Evolutionary conservation across 1,140 invertebrate genomes (phyloP).

Genomic region (Rhynchophorus ferrugineus): DNA sequence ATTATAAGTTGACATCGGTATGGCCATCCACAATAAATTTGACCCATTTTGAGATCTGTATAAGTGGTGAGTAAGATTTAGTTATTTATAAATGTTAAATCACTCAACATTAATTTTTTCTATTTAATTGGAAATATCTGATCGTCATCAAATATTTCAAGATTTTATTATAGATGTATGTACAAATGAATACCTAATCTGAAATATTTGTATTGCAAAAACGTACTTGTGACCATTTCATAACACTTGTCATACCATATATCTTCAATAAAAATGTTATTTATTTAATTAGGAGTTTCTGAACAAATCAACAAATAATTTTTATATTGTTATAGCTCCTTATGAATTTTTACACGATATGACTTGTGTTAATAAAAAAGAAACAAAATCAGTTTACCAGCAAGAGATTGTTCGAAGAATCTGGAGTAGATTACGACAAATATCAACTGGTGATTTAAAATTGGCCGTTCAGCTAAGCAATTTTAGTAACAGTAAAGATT

Average conservation of each 20-base stretch:
- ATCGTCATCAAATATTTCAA: no score
- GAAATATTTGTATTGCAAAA: no score
- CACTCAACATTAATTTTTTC: background rate
- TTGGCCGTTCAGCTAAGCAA: conserved; percentile 63
- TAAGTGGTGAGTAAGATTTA: conserved; percentile 50
- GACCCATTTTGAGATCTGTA: conserved; percentile 51
- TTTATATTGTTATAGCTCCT: conserved; percentile 46
- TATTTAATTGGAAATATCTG: no score
- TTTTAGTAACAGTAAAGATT: conserved; percentile 54
- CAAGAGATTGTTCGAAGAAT: conserved; percentile 64
- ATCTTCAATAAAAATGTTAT: no score
- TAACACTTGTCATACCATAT: no score
- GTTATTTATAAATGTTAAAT: conserved; percentile 6
- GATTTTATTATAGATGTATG: no score
- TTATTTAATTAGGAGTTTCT: background rate
- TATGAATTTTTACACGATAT: conserved; percentile 79
- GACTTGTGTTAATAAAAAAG: conserved; percentile 61
- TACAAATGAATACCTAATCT: no score
- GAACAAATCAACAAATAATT: conserved; percentile 10
- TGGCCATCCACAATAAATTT: conserved; percentile 50
- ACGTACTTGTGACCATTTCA: no score
- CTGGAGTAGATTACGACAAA: conserved; percentile 55
- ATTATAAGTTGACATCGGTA: conserved; percentile 56
- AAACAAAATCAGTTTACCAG: conserved; percentile 60
- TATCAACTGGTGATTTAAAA: conserved; percentile 62